phyloP scores from a whole-genome alignment of 2,888 invertebrate genomes.

The Pteria penguin region DNA sequence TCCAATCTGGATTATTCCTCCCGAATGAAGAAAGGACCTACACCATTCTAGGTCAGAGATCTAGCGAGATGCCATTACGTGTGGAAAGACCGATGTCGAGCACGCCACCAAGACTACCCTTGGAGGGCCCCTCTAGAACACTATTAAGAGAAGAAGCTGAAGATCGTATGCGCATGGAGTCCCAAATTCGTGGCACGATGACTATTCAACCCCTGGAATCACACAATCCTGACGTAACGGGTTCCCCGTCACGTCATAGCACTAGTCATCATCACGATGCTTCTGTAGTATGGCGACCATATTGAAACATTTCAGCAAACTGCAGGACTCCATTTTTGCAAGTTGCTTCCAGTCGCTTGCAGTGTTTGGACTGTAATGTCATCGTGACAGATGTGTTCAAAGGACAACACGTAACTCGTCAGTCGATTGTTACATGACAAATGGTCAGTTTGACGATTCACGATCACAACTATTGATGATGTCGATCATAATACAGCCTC shows the following conservation, averaged over 20 bases:
- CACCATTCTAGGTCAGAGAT: constrained; percentile 61
- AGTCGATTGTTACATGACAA: no score
- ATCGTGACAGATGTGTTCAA: no score
- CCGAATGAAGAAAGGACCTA: constrained; percentile 68
- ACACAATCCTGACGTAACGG: constrained; percentile 41
- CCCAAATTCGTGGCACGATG: constrained; percentile 18
- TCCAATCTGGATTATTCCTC: constrained; percentile 65
- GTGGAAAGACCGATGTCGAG: constrained; percentile 51
- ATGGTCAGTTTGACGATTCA: no score
- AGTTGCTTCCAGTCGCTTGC: neutral
- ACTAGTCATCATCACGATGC: constrained; percentile 51
- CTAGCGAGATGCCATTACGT: constrained; percentile 46
- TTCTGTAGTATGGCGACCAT: constrained; percentile 69
- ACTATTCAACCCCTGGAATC: constrained; percentile 42
- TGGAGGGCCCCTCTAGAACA: constrained; percentile 44
- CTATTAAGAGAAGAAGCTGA: constrained; percentile 47
- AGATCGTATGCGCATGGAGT: constrained; percentile 35
- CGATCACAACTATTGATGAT: no score
- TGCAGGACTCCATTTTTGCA: neutral
- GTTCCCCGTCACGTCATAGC: constrained; percentile 47
- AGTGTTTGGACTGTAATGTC: no score
- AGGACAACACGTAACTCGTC: no score
- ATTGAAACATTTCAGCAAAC: constrained; percentile 43
- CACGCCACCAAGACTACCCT: constrained; percentile 44
- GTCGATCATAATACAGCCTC: no score